phyloP scores from a whole-genome alignment of 2,888 invertebrate species.

The Scaeva pyrastri region DNA sequence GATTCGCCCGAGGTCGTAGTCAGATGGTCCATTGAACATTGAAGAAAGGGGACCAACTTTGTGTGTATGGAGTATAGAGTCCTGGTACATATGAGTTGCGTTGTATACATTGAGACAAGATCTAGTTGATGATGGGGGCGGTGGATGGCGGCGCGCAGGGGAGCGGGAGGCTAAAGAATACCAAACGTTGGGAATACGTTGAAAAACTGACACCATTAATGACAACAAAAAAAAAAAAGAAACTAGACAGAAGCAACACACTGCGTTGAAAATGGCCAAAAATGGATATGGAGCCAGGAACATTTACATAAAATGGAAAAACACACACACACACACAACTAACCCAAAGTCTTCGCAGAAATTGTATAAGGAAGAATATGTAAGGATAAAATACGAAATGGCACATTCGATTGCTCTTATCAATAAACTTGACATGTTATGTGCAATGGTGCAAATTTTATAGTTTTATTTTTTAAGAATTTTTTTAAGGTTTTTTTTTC shows the following conservation, averaged over 20 bases:
- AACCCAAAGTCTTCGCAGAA: neutral
- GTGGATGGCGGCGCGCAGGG: neutral
- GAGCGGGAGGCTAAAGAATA: neutral
- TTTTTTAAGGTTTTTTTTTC: conserved; percentile 28
- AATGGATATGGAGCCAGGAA: conserved; percentile 48
- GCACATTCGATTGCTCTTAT: conserved; percentile 63
- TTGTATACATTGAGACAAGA: conserved; percentile 1
- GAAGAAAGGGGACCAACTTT: neutral
- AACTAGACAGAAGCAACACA: conserved; percentile 45
- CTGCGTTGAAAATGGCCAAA: conserved; percentile 43
- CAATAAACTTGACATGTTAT: conserved; percentile 72
- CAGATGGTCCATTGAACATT: conserved; percentile 11
- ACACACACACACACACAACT: neutral
- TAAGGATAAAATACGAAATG: conserved; percentile 49
- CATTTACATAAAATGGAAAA: conserved; percentile 55
- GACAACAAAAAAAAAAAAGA: too few relatives aligned
- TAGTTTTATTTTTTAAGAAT: conserved; percentile 61
- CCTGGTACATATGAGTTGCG: too few relatives aligned
- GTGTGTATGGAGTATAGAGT: neutral
- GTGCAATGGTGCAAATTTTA: conserved; percentile 69
- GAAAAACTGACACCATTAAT: conserved; percentile 69
- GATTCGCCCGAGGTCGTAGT: conserved; percentile 36
- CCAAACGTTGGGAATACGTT: conserved; percentile 56
- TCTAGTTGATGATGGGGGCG: conserved; percentile 5
- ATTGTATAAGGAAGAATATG: neutral